Conservation (phyloP, 2,888 invertebrate species). For the Oscheius sp. region DNA sequence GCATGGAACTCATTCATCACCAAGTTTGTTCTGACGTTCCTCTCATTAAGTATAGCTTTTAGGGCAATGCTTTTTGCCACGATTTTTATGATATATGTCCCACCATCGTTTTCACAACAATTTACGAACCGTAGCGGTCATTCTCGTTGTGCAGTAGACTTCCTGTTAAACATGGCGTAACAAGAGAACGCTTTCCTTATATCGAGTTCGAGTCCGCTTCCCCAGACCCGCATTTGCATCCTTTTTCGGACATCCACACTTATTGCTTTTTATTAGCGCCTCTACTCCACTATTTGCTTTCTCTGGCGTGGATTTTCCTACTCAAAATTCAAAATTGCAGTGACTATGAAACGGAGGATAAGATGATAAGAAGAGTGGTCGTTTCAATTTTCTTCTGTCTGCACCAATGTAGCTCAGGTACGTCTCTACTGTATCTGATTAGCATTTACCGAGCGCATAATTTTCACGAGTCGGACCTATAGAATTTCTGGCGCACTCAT, state of each 20-base stretch:
- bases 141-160: not conserved
- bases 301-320: not conserved
- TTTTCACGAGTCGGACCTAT: constrained; percentile 31
- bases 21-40: too few species aligned
- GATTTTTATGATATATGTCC: constrained; percentile 9
- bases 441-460: constrained; percentile 34
- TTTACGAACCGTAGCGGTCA: not conserved
- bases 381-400: constrained; percentile 4
- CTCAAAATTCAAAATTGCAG: not conserved
- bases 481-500: constrained; percentile 33
- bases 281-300: constrained; percentile 6
- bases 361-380: constrained; percentile 16
- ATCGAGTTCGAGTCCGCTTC: not conserved
- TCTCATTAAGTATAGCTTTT: too few species aligned
- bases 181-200: constrained; percentile 14
- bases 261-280: constrained; percentile 31
- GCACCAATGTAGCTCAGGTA: constrained; percentile 25
- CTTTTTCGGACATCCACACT: not conserved
- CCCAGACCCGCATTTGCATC: not conserved
- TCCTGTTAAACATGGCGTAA: constrained; percentile 21
- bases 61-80: not conserved
- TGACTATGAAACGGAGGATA: constrained; percentile 25
- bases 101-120: not conserved
- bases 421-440: constrained; percentile 13
- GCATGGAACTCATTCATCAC: constrained; percentile 15